These are phyloP conservation scores for Maniola jurtina DNA, from an alignment of 1,140 invertebrate species.

Conservation along the genomic window DNA sequence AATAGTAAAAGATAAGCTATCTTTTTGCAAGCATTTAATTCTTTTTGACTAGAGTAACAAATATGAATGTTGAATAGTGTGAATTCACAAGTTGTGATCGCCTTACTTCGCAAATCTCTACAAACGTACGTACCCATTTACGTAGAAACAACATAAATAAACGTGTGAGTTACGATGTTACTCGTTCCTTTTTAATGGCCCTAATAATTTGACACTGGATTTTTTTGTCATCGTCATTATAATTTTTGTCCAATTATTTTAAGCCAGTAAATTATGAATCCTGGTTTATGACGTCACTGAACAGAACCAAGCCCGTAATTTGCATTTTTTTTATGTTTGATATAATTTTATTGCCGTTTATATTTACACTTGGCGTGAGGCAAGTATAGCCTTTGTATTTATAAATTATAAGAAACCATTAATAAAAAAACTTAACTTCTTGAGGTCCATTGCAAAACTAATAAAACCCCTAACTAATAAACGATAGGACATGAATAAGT, in stretches of 20 bases:
- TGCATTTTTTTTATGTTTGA: neutral
- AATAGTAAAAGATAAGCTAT: too few species aligned
- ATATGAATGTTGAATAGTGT: too few species aligned
- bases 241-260: neutral
- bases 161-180: constrained; percentile 15
- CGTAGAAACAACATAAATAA: constrained; percentile 60
- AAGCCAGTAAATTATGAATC: neutral
- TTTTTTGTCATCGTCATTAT: neutral
- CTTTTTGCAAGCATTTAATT: too few species aligned
- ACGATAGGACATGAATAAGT: too few species aligned
- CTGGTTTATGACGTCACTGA: neutral
- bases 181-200: constrained; percentile 8
- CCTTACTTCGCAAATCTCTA: constrained; percentile 6
- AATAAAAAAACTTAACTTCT: too few species aligned
- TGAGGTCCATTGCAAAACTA: too few species aligned
- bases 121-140: neutral
- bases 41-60: too few species aligned
- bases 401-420: too few species aligned
- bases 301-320: neutral
- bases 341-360: too few species aligned
- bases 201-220: constrained; percentile 14
- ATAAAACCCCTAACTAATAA: too few species aligned
- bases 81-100: neutral
- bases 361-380: too few species aligned
- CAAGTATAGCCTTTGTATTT: too few species aligned